phyloP scores from a whole-genome alignment of 2,113 vertebrate species.

The Hiodon alosoides region DNA sequence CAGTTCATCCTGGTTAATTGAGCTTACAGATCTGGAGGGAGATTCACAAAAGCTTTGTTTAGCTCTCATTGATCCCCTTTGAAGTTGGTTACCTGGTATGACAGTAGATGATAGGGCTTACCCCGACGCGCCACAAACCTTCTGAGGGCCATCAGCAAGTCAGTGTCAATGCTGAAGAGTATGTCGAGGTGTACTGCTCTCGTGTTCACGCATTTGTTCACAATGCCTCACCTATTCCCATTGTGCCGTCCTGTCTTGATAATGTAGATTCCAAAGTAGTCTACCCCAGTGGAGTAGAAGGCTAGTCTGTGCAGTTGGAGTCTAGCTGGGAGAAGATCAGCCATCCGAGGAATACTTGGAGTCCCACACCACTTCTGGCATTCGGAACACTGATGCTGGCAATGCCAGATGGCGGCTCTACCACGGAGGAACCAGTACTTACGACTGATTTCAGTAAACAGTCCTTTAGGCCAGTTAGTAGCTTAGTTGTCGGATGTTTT shows the following conservation, averaged over 20 bases:
- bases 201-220: background rate
- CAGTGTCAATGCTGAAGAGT: background rate
- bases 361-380: conserved; percentile 9
- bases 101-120: background rate
- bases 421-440: conserved; percentile 23
- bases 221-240: background rate
- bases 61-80: background rate
- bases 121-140: background rate
- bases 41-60: background rate
- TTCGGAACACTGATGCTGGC: conserved; percentile 14
- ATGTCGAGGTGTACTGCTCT: background rate
- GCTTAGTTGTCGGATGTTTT: background rate
- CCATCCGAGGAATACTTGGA: conserved; percentile 18
- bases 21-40: background rate
- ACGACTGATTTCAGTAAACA: conserved; percentile 13
- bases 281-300: conserved; percentile 24
- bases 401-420: conserved; percentile 1
- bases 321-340: conserved; percentile 18
- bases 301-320: background rate
- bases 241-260: background rate
- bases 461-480: conserved; percentile 17
- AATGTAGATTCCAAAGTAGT: conserved; percentile 16
- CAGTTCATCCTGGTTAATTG: background rate
- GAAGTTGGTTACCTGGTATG: conserved; percentile 13
- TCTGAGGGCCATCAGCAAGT: conserved; percentile 7